phyloP scores from a whole-genome alignment of 2,113 vertebrate species.

The Poicephalus gulielmi region DNA sequence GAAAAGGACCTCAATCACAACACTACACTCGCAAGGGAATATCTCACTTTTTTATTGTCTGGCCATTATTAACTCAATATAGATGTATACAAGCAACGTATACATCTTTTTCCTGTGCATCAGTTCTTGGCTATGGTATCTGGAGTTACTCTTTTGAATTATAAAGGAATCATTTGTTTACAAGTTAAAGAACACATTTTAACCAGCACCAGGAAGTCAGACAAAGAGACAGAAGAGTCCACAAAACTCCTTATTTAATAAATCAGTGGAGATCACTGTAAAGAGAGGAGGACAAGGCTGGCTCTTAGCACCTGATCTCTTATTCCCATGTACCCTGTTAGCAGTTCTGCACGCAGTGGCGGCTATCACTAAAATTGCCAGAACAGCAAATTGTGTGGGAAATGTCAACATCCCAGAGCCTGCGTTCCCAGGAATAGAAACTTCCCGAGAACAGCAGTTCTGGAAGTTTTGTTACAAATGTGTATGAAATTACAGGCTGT shows the following conservation, averaged over 20 bases:
- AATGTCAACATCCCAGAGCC: conserved; percentile 39
- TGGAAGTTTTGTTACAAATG: background rate
- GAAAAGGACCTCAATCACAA: background rate
- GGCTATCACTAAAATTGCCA: conserved; percentile 12
- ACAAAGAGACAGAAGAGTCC: background rate
- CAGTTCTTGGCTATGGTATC: background rate
- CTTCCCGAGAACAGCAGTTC: background rate
- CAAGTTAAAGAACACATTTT: background rate
- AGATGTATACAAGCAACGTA: background rate
- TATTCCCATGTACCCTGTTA: background rate
- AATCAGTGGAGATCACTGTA: background rate
- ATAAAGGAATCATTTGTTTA: background rate
- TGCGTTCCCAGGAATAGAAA: conserved; percentile 30
- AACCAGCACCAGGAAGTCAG: background rate
- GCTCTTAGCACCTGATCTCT: conserved; percentile 22
- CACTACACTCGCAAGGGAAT: background rate
- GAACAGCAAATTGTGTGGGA: conserved; percentile 55
- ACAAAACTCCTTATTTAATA: background rate
- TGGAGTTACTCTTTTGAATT: background rate
- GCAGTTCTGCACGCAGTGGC: background rate
- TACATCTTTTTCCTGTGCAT: background rate
- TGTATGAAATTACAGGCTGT: conserved; percentile 37
- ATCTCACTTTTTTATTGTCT: background rate
- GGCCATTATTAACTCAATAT: background rate
- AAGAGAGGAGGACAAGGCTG: background rate